phyloP scores from a whole-genome alignment of 2,113 vertebrate genomes.

The Poeciliopsis retropinna region DNA sequence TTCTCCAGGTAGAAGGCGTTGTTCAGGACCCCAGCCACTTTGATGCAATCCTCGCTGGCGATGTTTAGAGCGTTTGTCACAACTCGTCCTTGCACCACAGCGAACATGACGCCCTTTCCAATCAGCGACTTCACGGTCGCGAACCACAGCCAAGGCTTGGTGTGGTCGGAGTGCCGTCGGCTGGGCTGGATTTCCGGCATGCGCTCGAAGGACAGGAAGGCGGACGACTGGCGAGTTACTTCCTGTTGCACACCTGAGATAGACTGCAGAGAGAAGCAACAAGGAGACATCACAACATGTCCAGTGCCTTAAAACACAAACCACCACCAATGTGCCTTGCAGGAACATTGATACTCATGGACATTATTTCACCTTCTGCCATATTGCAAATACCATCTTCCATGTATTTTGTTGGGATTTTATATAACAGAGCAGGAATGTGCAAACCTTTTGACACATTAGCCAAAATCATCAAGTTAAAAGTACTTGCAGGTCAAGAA shows the following conservation, averaged over 20 bases:
- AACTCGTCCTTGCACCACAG: constrained; percentile 93
- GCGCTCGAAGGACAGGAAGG: constrained; percentile 94
- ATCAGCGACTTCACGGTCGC: constrained; percentile 92
- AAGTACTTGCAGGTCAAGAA: too few species aligned
- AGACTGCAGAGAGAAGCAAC: constrained; percentile 77
- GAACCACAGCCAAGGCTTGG: constrained; percentile 95
- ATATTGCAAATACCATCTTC: too few species aligned
- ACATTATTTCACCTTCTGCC: too few species aligned
- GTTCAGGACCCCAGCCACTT: constrained; percentile 96
- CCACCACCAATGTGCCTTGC: background rate
- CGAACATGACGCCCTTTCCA: constrained; percentile 97
- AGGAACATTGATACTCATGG: too few species aligned
- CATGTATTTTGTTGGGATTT: too few species aligned
- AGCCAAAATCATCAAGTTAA: too few species aligned
- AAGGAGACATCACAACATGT: background rate
- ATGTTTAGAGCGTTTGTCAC: constrained; percentile 96
- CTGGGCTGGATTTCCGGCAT: constrained; percentile 94
- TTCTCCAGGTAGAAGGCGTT: constrained; percentile 97
- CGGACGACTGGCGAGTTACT: constrained; percentile 89
- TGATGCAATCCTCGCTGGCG: constrained; percentile 99
- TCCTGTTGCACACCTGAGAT: constrained; percentile 97
- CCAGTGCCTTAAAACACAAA: background rate
- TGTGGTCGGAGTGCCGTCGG: constrained; percentile 77
- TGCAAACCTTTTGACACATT: too few species aligned
- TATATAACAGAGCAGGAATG: too few species aligned